Conservation (phyloP, 2,797 vertebrate species). For the Ptychobarbus kaznakovi region DNA sequence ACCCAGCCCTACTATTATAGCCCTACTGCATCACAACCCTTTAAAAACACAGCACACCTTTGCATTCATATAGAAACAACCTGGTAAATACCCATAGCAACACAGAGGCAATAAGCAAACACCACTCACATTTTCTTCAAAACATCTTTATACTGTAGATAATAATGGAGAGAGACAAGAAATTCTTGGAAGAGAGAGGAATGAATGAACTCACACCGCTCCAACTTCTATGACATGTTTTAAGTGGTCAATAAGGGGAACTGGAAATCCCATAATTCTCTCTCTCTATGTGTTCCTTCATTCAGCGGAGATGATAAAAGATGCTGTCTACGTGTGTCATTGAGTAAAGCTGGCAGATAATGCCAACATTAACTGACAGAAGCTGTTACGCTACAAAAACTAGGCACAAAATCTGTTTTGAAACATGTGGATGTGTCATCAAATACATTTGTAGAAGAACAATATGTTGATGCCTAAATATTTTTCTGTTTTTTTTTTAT, state of each 20-base stretch:
- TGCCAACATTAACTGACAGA: too few relatives aligned
- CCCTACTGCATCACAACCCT: not conserved
- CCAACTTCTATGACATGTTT: not conserved
- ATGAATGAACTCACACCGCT: not conserved
- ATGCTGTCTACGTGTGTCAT: not conserved
- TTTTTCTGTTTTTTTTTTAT: constrained; percentile 6
- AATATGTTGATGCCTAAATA: constrained; percentile 17
- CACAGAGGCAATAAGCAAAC: not conserved
- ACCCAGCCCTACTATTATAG: not conserved
- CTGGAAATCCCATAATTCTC: not conserved
- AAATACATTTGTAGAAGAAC: not conserved
- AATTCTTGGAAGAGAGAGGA: not conserved
- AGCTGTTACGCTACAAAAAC: not conserved
- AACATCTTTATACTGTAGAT: not conserved
- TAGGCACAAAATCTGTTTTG: constrained; percentile 3
- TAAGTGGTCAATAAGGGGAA: constrained; percentile 33
- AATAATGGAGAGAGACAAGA: not conserved
- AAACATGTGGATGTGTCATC: constrained; percentile 8
- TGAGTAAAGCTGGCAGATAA: not conserved
- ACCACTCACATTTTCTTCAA: not conserved
- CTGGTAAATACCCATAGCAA: not conserved
- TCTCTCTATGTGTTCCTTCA: not conserved
- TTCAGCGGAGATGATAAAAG: constrained; percentile 25
- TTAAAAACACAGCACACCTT: not conserved
- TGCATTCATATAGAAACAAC: not conserved